Percentiles rank a stretch among this genome's conserved stretches.
Conservation (phyloP, 1,140 invertebrate species). For the Nymphalis io region DNA sequence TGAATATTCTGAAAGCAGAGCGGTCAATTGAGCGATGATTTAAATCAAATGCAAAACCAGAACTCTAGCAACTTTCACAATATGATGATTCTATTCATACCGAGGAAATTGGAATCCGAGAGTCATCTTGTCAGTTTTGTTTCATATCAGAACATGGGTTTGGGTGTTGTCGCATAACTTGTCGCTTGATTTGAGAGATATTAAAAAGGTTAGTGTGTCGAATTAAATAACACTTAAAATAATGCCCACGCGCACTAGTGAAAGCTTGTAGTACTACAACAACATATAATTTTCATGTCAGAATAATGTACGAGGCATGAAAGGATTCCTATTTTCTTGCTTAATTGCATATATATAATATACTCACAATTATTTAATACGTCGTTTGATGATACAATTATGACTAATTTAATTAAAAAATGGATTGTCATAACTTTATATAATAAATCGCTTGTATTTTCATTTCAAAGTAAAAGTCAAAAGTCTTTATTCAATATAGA, state of each 20-base stretch:
- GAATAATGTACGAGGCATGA: constrained; percentile 49
- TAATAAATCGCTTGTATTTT: no score
- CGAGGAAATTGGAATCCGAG: constrained; percentile 50
- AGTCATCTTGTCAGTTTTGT: constrained; percentile 51
- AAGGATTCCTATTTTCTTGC: constrained; percentile 25
- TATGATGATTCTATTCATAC: constrained; percentile 49
- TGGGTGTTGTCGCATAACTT: constrained; percentile 57
- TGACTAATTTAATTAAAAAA: no score
- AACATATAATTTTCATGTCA: constrained; percentile 57
- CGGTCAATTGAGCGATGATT: constrained; percentile 57
- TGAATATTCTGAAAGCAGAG: constrained; percentile 54
- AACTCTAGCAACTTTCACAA: constrained; percentile 65
- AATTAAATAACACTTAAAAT: constrained; percentile 75
- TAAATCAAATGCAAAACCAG: constrained; percentile 56
- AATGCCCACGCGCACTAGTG: constrained; percentile 61
- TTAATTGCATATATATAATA: not conserved
- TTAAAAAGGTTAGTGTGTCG: constrained; percentile 68
- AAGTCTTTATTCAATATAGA: no score
- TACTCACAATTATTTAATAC: not conserved
- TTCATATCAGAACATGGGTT: constrained; percentile 50
- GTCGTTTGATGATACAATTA: not conserved
- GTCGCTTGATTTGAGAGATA: constrained; percentile 46
- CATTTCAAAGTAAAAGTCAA: no score
- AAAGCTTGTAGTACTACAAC: constrained; percentile 59
- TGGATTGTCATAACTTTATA: no score